These are phyloP conservation scores for Nomada ferruginata DNA, from an alignment of 2,888 invertebrate genomes.

Conservation along the genomic window DNA sequence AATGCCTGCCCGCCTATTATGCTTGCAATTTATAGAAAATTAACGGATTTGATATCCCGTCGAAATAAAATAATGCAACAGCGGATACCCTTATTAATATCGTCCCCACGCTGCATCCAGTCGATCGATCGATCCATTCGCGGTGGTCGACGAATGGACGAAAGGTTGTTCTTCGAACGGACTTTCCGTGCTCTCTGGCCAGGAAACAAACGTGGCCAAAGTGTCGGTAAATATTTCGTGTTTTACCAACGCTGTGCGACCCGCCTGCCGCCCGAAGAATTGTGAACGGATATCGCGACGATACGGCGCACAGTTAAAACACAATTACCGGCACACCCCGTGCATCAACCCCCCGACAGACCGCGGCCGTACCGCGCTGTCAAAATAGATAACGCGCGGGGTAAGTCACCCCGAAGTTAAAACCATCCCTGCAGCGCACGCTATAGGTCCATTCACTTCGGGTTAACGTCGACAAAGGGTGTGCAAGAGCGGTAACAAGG, in stretches of 20 bases:
- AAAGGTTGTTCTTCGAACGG: too few relatives aligned
- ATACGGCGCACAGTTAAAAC: slow-evolving; percentile 76
- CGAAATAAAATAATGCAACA: slow-evolving; percentile 15
- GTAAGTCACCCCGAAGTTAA: slow-evolving; percentile 83
- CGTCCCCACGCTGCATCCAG: neutral
- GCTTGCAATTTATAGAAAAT: slow-evolving; percentile 58
- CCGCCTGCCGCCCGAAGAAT: slow-evolving; percentile 10
- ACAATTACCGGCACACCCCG: slow-evolving; percentile 77
- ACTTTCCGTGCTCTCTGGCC: neutral
- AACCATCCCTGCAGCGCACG: slow-evolving; percentile 77
- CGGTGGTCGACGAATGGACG: neutral
- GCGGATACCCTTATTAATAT: neutral
- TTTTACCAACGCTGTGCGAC: too few relatives aligned
- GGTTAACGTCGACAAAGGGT: slow-evolving; percentile 82
- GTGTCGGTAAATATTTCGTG: slow-evolving; percentile 36
- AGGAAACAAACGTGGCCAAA: neutral
- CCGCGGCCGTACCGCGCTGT: slow-evolving; percentile 82
- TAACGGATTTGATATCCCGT: slow-evolving; percentile 40
- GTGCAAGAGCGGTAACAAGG: slow-evolving; percentile 53
- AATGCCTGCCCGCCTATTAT: slow-evolving; percentile 78
- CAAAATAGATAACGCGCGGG: slow-evolving; percentile 83
- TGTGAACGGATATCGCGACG: slow-evolving; percentile 48
- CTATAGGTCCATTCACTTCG: slow-evolving; percentile 81
- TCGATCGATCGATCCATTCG: neutral
- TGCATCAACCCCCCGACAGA: slow-evolving; percentile 75